Percentiles rank a stretch among this genome's conserved stretches.
Evolutionary conservation across 2,797 vertebrate genomes (phyloP).

Genomic region (Pantherophis alleghaniensis): DNA sequence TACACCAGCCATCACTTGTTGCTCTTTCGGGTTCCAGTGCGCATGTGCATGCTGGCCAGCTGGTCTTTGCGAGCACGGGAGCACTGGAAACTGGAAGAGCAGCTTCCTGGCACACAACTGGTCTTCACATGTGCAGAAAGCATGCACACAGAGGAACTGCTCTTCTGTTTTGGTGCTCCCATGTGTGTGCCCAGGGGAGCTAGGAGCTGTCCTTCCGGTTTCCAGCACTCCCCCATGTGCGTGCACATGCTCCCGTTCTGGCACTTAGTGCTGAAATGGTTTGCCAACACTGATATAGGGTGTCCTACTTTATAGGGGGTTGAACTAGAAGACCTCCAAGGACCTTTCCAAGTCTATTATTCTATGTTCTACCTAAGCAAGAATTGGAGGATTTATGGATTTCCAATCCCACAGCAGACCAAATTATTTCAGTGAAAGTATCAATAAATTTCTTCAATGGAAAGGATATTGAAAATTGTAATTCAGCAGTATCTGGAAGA

Average conservation of each 20-base stretch:
- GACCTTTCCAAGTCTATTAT: not conserved
- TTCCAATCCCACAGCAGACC: not conserved
- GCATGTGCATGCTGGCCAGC: accelerated
- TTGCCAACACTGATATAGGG: not conserved
- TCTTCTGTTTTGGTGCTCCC: no score
- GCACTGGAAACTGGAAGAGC: no score
- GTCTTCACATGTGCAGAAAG: no score
- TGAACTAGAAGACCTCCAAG: not conserved
- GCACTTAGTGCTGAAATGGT: no score
- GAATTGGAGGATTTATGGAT: not conserved
- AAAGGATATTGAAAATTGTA: not conserved
- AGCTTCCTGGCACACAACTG: no score
- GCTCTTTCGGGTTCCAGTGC: no score
- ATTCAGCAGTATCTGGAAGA: not conserved
- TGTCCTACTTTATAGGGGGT: not conserved
- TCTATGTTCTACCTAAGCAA: not conserved
- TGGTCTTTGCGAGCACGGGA: no score
- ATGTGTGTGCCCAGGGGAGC: no score
- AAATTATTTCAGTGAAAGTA: not conserved
- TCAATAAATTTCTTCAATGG: not conserved
- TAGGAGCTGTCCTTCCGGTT: no score
- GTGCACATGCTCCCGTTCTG: accelerated
- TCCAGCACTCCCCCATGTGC: accelerated
- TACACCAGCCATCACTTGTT: no score
- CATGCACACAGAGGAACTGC: no score